Conservation (phyloP, 2,888 invertebrate genomes). For the Troides aeacus region DNA sequence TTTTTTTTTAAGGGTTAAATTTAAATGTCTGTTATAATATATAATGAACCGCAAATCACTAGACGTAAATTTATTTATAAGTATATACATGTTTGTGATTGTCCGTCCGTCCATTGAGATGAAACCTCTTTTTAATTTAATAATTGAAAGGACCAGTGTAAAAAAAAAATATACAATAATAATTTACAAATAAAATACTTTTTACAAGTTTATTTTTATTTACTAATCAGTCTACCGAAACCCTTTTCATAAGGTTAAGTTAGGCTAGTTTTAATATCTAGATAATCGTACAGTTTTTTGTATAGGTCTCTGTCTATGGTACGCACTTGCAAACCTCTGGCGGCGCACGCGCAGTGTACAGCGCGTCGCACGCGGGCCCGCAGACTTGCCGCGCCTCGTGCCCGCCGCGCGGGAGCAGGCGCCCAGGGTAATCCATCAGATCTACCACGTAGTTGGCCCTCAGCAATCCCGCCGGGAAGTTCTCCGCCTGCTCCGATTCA, state of each 20-base stretch:
- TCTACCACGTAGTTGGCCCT: constrained; percentile 83
- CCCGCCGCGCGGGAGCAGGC: constrained; percentile 58
- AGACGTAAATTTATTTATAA: no score
- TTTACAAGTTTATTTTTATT: no score
- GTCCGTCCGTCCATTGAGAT: constrained; percentile 66
- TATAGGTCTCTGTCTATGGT: not conserved
- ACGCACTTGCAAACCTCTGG: constrained; percentile 49
- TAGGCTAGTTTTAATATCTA: no score
- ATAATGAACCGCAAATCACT: no score
- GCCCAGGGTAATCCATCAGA: constrained; percentile 72
- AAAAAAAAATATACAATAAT: no score
- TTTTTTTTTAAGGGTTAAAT: no score
- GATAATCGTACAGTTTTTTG: no score
- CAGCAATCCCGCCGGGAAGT: constrained; percentile 77
- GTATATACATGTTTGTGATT: constrained; percentile 57
- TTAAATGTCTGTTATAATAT: no score
- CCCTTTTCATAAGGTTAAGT: no score
- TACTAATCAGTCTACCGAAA: no score
- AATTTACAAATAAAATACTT: no score
- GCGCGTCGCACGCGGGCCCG: constrained; percentile 44
- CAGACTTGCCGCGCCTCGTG: constrained; percentile 52
- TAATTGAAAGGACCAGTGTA: constrained; percentile 6
- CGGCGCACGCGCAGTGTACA: constrained; percentile 46
- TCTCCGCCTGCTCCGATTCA: constrained; percentile 38
- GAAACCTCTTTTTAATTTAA: constrained; percentile 33